Evolutionary conservation across 2,113 vertebrate genomes (phyloP).

Genomic region (Sander vitreus): DNA sequence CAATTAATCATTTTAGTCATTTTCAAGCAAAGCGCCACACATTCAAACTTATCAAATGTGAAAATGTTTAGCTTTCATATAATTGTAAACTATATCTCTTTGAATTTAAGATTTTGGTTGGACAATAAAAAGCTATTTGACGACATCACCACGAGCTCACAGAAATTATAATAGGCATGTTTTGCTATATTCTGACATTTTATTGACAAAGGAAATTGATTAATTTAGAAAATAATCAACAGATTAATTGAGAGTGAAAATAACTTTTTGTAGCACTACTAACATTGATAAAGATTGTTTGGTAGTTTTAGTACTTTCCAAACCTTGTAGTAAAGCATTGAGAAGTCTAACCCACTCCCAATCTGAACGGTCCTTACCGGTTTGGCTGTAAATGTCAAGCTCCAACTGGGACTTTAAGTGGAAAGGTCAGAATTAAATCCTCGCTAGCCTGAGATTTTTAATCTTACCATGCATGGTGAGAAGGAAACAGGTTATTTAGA

Average conservation of each 20-base stretch:
- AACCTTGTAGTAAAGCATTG: neutral
- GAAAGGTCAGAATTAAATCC: slow-evolving; percentile 51
- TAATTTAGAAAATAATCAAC: neutral
- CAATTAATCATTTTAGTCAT: neutral
- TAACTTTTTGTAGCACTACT: neutral
- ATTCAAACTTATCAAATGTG: neutral
- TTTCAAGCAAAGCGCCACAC: neutral
- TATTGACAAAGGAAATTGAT: neutral
- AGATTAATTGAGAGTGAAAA: neutral
- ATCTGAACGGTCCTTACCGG: slow-evolving; percentile 14
- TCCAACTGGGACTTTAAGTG: slow-evolving; percentile 50
- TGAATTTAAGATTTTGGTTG: neutral
- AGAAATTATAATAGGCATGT: neutral
- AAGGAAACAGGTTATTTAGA: slow-evolving; percentile 22
- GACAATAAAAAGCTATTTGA: neutral
- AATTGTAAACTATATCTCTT: neutral
- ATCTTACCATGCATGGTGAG: slow-evolving; percentile 16
- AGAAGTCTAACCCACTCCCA: slow-evolving; percentile 6
- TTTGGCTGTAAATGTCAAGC: slow-evolving; percentile 55
- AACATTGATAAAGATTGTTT: neutral
- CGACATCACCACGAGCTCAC: neutral
- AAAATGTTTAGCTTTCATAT: neutral
- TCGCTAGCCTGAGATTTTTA: slow-evolving; percentile 21
- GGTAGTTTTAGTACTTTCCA: neutral
- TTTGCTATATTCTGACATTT: neutral